Evolutionary conservation across 2,797 vertebrate genomes (phyloP), one percentile per base, ranked within the genome.

Genomic region (Euthynnus affinis): DNA sequence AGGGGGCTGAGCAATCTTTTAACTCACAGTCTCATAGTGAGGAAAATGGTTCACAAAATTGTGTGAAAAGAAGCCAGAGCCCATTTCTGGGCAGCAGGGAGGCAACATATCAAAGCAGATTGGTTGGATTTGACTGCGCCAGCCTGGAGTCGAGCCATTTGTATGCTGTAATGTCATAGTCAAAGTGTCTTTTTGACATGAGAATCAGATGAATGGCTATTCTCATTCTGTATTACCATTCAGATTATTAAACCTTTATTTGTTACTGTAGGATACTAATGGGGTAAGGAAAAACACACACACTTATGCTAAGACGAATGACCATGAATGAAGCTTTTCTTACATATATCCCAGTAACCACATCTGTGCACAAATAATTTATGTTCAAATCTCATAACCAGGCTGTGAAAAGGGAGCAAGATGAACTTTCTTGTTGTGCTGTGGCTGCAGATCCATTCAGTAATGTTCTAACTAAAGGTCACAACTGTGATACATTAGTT

Each of bases 31-130:
- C 34, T 72, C 48, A 68, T 70, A 84, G 66, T 58, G 23, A 80
- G 48, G 27, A 34, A 80, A 78, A 63, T 52, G 71, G 13, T 58
- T 80, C 72, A 72, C 18, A 73, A 73, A 78, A 82, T 17, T 66
- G 46, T 65, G 71, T 71, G 70, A 78, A 75, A 49, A 65, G 52
- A 78, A 29, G 59, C 76, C 17, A 22, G 48, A 76, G 78, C 48
- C 37, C 2, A 59, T 82, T 83, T 88, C 64, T 80, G 71, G 70
- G 67, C 78, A 85, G 70, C 44, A 34, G 49, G 48, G 64, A 69
- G 64, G 58, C 25, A 75, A 84, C 84, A 76, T 73, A 53, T 83
- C 23, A 85, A 82, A 85, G 81, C 69, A 80, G 57, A 62, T 49
- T 76, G 78, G 76, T 71, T 78, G 7, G 63, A 72, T 22, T 23